Evolutionary conservation across 2,888 invertebrate genomes (phyloP).

Genomic region (Orchesella flavescens): DNA sequence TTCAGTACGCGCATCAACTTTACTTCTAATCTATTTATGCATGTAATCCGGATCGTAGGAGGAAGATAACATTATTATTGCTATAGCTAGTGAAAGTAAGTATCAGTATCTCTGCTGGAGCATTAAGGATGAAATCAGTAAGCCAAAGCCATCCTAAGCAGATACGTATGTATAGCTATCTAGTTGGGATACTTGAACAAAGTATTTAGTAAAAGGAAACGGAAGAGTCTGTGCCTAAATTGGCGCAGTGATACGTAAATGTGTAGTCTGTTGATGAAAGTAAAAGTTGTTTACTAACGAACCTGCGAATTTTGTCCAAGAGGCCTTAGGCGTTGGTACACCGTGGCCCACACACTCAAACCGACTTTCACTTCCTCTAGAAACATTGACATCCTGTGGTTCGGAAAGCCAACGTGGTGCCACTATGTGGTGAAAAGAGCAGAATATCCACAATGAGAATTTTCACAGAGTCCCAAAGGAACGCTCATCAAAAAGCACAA

Average conservation of each 20-base stretch:
- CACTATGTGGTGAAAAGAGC: conserved; percentile 63
- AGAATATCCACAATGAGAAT: conserved; percentile 47
- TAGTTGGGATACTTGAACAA: no score
- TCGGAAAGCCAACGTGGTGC: conserved; percentile 70
- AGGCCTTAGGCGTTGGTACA: conserved; percentile 65
- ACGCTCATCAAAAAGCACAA: conserved; percentile 58
- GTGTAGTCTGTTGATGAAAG: neutral
- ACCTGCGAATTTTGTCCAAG: conserved; percentile 70
- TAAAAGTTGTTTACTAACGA: conserved; percentile 36
- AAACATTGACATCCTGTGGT: conserved; percentile 69
- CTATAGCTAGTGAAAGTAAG: no score
- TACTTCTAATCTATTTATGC: no score
- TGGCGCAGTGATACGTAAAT: neutral
- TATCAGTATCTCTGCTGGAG: no score
- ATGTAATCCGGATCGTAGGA: no score
- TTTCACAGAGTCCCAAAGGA: conserved; percentile 45
- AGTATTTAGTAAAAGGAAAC: no score
- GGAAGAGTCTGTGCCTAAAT: no score
- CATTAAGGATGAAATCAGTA: no score
- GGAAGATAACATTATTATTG: no score
- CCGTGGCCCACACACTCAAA: conserved; percentile 68
- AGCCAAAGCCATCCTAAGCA: no score
- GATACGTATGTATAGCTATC: no score
- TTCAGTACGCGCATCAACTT: no score
- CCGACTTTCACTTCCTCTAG: conserved; percentile 67